Base-by-base conservation (phyloP, 2,113 vertebrate species). In the Campylorhamphus procurvoides region DNA sequence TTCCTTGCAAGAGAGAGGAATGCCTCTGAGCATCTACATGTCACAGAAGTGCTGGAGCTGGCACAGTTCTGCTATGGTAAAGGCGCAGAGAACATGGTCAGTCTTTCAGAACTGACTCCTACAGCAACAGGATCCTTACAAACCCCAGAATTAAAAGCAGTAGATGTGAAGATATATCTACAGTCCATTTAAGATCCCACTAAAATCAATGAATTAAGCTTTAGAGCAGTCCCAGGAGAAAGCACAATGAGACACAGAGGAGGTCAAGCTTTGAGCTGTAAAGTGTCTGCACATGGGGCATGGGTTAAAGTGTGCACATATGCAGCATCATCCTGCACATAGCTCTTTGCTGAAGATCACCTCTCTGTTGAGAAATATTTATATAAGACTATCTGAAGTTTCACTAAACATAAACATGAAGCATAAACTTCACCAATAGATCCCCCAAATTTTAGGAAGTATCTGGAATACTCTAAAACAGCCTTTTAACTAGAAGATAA, bases 401-500 rank as follows among this genome's bases (percentile, higher is more conserved):
- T 91, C 33, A 78, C 28, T 72, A 67, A 94, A 87, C 23, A 84
- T 39, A 89, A 89, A 63, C 16, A 52, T 64, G 37, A 78, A 80
- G 37, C 63, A 73, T 39, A 53, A 89, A 39, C 47, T 85, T 92
- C 81, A 79, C 67, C 84, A 96, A 67, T 56, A 83, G 60, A 33
- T 83, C 12, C 60, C 40, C 35, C 37, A 71, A 52, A 20, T 84
- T 93, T 94, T 78, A 92, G 56, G 46, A 78, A 75, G 47, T 35
- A 81, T 55, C 40, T 94, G 60, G 35, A 95, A 93, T 91, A 84
- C 27, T 83, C 73, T 87, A 82, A 80, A 91, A 82, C 3, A 18
- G 14, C 17, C 91, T 58, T 83, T 94, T 55, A 87, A 84, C 64
- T 56, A 46, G 80, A 94, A 93, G 71, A 78, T 87, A 93, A 89